These are phyloP conservation scores for Enteromius viviparus DNA, from an alignment of 2,797 vertebrate species.

Conservation along the genomic window DNA sequence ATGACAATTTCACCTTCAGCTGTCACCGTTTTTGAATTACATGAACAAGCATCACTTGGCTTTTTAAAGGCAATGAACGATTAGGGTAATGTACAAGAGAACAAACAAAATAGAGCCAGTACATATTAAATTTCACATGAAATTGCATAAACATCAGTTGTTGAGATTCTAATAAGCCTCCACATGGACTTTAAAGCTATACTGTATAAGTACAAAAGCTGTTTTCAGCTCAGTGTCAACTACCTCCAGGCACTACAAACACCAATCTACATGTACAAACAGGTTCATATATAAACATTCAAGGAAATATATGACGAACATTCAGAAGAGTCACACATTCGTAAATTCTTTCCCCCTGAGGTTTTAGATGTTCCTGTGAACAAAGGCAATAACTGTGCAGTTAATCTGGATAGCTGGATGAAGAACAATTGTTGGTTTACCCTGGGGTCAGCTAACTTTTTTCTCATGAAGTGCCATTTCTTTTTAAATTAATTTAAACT, in stretches of 20 bases:
- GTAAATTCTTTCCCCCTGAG: neutral
- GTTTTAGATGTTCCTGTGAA: neutral
- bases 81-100: neutral
- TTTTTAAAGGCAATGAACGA: neutral
- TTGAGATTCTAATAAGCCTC: neutral
- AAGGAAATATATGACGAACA: no score
- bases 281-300: no score
- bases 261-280: neutral
- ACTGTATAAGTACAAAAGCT: neutral
- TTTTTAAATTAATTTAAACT: neutral
- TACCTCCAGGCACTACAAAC: neutral
- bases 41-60: neutral
- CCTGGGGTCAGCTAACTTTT: neutral
- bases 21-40: neutral
- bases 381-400: neutral
- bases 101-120: neutral
- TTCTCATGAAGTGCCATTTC: neutral
- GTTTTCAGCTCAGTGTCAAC: neutral
- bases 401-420: neutral
- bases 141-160: neutral
- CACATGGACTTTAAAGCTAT: neutral
- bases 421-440: neutral
- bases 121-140: slow-evolving; percentile 6
- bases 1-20: neutral
- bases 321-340: no score